Percentiles rank a stretch among this genome's conserved stretches.
Conservation (phyloP, 2,888 invertebrate genomes). For the Pardosa pseudoannulata region DNA sequence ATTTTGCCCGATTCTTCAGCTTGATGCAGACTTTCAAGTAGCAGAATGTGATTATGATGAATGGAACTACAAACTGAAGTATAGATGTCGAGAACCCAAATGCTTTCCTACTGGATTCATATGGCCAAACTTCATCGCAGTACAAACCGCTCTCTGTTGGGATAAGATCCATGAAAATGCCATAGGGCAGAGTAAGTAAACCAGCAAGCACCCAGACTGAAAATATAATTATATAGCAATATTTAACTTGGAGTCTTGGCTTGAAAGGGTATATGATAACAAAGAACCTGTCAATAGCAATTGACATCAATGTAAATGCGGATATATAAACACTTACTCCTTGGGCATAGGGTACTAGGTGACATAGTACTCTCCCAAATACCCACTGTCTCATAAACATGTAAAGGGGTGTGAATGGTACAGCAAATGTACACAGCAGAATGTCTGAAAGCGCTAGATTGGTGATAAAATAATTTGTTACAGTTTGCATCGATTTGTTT, state of each 20-base stretch:
- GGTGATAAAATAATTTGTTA: slow-evolving; percentile 97
- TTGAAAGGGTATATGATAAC: slow-evolving; percentile 97
- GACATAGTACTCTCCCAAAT: slow-evolving; percentile 93
- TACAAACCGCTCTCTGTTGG: slow-evolving; percentile 80
- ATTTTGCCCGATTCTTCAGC: slow-evolving; percentile 83
- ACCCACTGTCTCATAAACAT: slow-evolving; percentile 90
- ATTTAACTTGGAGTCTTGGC: slow-evolving; percentile 92
- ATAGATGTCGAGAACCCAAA: slow-evolving; percentile 93
- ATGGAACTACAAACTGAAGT: slow-evolving; percentile 95
- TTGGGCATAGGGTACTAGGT: slow-evolving; percentile 93
- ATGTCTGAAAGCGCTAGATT: slow-evolving; percentile 97
- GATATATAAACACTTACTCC: slow-evolving; percentile 98
- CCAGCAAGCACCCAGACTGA: slow-evolving; percentile 94
- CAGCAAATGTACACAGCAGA: slow-evolving; percentile 92
- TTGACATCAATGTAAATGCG: slow-evolving; percentile 95
- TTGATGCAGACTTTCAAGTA: slow-evolving; percentile 95
- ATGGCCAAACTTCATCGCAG: slow-evolving; percentile 95
- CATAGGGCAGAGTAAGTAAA: slow-evolving; percentile 92
- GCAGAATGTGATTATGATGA: slow-evolving; percentile 94
- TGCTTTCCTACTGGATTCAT: slow-evolving; percentile 84
- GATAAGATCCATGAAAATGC: slow-evolving; percentile 84
- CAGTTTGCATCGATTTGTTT: slow-evolving; percentile 97
- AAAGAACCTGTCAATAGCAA: slow-evolving; percentile 97
- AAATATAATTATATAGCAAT: slow-evolving; percentile 89
- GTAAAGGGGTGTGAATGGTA: slow-evolving; percentile 97